These are phyloP conservation scores for Macropodus opercularis DNA, from an alignment of 2,797 vertebrate genomes.

Conservation along the genomic window DNA sequence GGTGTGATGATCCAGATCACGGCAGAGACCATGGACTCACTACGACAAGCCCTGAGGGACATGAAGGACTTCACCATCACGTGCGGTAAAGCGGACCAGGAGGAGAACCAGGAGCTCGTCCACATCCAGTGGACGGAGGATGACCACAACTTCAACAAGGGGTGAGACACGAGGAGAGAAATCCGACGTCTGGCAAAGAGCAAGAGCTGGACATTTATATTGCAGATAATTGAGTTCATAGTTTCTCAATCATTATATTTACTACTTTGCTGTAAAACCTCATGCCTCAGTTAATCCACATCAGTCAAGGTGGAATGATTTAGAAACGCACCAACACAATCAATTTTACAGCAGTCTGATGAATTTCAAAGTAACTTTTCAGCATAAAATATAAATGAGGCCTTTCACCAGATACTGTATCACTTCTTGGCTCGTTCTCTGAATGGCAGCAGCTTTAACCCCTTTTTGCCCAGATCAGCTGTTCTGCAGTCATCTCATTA, in stretches of 20 bases:
- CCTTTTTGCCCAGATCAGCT: neutral
- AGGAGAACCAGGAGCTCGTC: slow-evolving; percentile 93
- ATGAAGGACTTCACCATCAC: slow-evolving; percentile 97
- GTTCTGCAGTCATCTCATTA: neutral
- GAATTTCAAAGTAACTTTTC: slow-evolving; percentile 17
- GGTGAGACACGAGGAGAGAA: slow-evolving; percentile 76
- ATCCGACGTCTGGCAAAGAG: neutral
- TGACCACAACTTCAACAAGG: slow-evolving; percentile 95
- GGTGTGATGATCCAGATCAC: slow-evolving; percentile 99
- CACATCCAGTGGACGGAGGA: slow-evolving; percentile 95
- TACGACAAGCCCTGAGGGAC: slow-evolving; percentile 94
- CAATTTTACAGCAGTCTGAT: slow-evolving; percentile 36
- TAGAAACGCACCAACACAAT: slow-evolving; percentile 11
- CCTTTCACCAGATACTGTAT: slow-evolving; percentile 1
- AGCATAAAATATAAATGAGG: slow-evolving; percentile 6
- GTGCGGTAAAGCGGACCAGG: slow-evolving; percentile 92
- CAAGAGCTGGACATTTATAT: slow-evolving; percentile 7
- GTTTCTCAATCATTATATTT: slow-evolving; percentile 22
- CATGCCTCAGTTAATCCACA: slow-evolving; percentile 13
- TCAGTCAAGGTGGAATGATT: slow-evolving; percentile 26
- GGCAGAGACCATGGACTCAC: slow-evolving; percentile 94
- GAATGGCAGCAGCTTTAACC: neutral
- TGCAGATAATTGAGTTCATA: slow-evolving; percentile 38
- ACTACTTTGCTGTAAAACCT: slow-evolving; percentile 38
- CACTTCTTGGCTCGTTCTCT: neutral